Evolutionary conservation across 2,888 invertebrate species (phyloP).

Genomic region (Chrysolina americana): DNA sequence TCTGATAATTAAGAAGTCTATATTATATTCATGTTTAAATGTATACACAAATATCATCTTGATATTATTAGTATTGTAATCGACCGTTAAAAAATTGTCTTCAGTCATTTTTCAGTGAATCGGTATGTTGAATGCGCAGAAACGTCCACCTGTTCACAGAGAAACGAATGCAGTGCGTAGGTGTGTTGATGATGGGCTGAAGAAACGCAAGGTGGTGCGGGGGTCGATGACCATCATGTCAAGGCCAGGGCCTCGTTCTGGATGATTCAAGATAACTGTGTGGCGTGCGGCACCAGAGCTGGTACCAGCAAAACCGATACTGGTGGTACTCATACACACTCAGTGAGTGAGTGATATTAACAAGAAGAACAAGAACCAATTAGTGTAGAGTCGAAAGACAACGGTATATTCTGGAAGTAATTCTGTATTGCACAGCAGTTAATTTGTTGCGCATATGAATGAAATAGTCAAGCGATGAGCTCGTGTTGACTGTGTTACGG

Average conservation of each 20-base stretch:
- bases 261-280: constrained; percentile 63
- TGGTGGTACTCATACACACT: constrained; percentile 47
- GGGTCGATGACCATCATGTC: constrained; percentile 63
- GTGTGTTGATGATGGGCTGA: constrained; percentile 54
- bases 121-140: constrained; percentile 2
- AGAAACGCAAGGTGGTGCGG: constrained; percentile 57
- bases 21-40: too few relatives aligned
- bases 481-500: constrained; percentile 62
- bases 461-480: constrained; percentile 59
- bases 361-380: constrained; percentile 51
- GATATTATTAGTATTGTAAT: too few relatives aligned
- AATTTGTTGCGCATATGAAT: constrained; percentile 66
- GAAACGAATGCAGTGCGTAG: constrained; percentile 50
- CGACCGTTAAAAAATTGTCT: background rate
- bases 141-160: constrained; percentile 12
- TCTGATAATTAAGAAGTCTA: too few relatives aligned
- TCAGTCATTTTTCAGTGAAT: background rate
- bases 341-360: constrained; percentile 47
- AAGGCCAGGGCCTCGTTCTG: constrained; percentile 54
- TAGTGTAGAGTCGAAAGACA: constrained; percentile 52
- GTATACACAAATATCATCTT: too few relatives aligned
- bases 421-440: constrained; percentile 66
- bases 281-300: constrained; percentile 53
- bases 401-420: constrained; percentile 68
- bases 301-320: constrained; percentile 53